Conservation (phyloP, 1,140 invertebrate genomes). For the Drosophila repletoides region DNA sequence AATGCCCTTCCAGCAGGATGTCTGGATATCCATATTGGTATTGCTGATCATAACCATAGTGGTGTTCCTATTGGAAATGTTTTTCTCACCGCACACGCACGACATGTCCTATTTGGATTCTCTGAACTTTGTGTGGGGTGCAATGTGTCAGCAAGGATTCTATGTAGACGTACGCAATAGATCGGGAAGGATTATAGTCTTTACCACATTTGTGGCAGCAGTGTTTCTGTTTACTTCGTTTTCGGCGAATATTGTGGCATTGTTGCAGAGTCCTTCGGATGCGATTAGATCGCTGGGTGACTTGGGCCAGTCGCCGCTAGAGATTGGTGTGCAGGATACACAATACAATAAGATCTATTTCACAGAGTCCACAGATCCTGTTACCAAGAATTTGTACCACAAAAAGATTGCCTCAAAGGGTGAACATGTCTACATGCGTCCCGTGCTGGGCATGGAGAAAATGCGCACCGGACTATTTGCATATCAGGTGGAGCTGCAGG, state of each 20-base stretch:
- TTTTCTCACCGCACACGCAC: slow-evolving; percentile 58
- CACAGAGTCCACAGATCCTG: slow-evolving; percentile 83
- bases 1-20: slow-evolving; percentile 85
- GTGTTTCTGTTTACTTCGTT: slow-evolving; percentile 85
- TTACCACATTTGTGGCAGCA: slow-evolving; percentile 83
- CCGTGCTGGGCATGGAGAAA: slow-evolving; percentile 83
- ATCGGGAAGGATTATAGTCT: slow-evolving; percentile 83
- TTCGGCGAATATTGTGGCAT: slow-evolving; percentile 85
- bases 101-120: slow-evolving; percentile 82
- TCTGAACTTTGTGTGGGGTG: slow-evolving; percentile 83
- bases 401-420: slow-evolving; percentile 84
- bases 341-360: slow-evolving; percentile 85
- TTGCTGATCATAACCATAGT: slow-evolving; percentile 74
- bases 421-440: slow-evolving; percentile 83
- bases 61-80: slow-evolving; percentile 50
- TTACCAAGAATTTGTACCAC: slow-evolving; percentile 83
- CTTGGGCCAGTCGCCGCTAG: slow-evolving; percentile 83
- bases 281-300: slow-evolving; percentile 83
- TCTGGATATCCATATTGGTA: slow-evolving; percentile 84
- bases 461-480: slow-evolving; percentile 84
- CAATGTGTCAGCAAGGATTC: slow-evolving; percentile 86
- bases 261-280: slow-evolving; percentile 85
- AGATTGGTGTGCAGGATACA: slow-evolving; percentile 84
- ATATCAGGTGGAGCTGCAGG: slow-evolving; percentile 84
- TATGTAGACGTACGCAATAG: slow-evolving; percentile 82